These are phyloP conservation scores for Actinernus sp. DNA, from an alignment of 92 coral and sea anemone genomes.

Conservation along the genomic window DNA sequence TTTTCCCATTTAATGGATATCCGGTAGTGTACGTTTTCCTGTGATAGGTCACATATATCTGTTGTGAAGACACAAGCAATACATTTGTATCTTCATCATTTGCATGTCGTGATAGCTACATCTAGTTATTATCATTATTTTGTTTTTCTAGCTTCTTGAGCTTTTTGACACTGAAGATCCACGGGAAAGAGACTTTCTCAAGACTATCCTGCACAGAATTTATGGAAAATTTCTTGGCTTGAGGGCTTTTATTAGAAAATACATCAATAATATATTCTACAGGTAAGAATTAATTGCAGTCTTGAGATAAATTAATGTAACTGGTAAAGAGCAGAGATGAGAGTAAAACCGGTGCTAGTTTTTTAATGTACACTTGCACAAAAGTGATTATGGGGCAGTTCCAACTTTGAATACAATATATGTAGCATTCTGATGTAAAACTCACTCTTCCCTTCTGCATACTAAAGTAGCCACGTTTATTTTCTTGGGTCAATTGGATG, in stretches of 20 bases:
- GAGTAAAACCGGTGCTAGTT: not conserved
- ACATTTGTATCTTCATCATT: too few species aligned
- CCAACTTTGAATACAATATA: too few species aligned
- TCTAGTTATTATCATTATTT: constrained; percentile 4
- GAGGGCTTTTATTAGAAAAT: constrained; percentile 94
- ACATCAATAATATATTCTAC: constrained; percentile 97
- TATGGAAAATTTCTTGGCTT: constrained; percentile 98
- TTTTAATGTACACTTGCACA: not conserved
- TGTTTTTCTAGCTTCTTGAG: constrained; percentile 78
- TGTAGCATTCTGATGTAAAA: not conserved
- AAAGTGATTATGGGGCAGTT: too few species aligned
- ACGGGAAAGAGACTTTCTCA: constrained; percentile 94
- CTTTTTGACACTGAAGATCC: constrained; percentile 99
- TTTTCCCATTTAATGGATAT: too few species aligned
- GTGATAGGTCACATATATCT: too few species aligned
- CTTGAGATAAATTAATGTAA: too few species aligned
- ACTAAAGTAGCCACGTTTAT: too few species aligned
- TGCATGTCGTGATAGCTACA: too few species aligned
- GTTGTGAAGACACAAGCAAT: too few species aligned
- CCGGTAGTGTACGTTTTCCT: too few species aligned
- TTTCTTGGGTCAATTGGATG: not conserved
- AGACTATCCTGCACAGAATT: constrained; percentile 97
- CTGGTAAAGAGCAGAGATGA: not conserved
- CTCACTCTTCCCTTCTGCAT: too few species aligned
- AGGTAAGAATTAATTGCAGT: too few species aligned